A percentile compares a stretch with the other conserved stretches of the same genome.
phyloP scores from a whole-genome alignment of 1,140 invertebrate species.

The Tenebrio molitor region DNA sequence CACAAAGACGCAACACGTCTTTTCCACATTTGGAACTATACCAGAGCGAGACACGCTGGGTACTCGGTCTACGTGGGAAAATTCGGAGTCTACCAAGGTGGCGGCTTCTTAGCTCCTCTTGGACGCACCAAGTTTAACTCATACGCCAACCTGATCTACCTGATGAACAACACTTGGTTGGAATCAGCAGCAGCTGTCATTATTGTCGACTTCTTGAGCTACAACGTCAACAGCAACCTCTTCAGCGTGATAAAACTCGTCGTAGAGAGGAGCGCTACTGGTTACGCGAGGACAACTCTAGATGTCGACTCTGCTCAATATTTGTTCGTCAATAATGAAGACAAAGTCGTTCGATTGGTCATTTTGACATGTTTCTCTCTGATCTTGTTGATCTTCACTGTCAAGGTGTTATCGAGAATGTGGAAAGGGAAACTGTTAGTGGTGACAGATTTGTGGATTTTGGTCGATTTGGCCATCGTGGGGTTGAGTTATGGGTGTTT shows the following conservation, averaged over 20 bases:
- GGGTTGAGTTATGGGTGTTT: conserved; percentile 28
- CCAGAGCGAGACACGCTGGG: conserved; percentile 18
- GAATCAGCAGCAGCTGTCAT: conserved; percentile 51
- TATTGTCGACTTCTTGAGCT: conserved; percentile 55
- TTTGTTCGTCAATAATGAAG: conserved; percentile 39
- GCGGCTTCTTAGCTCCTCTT: conserved; percentile 54
- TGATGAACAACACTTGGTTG: conserved; percentile 53
- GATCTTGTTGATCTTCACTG: conserved; percentile 8
- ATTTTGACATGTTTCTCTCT: conserved; percentile 5
- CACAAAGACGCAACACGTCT: conserved; percentile 45
- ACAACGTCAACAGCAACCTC: conserved; percentile 56
- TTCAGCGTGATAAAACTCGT: conserved; percentile 53
- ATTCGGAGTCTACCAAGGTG: conserved; percentile 51
- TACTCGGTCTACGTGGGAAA: conserved; percentile 48
- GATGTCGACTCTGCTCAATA: conserved; percentile 40
- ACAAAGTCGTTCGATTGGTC: neutral
- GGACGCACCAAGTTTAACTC: conserved; percentile 55
- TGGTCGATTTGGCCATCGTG: conserved; percentile 47
- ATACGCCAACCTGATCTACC: conserved; percentile 51
- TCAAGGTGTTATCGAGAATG: conserved; percentile 10
- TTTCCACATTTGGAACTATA: conserved; percentile 52
- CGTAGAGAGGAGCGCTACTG: conserved; percentile 54
- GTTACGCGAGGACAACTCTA: conserved; percentile 39
- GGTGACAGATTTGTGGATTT: conserved; percentile 41
- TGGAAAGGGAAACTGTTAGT: conserved; percentile 19